These are phyloP conservation scores for Conops quadrifasciatus DNA, from an alignment of 2,888 invertebrate genomes.

Conservation along the genomic window DNA sequence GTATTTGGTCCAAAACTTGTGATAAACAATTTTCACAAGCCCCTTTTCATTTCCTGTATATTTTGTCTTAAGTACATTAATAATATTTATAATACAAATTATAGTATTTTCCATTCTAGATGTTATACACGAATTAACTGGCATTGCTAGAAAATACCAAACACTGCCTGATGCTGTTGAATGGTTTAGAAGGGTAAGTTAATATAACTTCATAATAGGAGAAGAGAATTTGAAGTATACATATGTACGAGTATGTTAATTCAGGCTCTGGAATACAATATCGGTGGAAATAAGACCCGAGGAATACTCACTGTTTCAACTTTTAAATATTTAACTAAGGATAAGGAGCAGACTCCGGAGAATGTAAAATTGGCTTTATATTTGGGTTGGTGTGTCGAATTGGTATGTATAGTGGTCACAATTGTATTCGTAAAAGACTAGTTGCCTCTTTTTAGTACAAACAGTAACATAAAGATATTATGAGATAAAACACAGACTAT, in stretches of 20 bases:
- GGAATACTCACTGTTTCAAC: slow-evolving; percentile 78
- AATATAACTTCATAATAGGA: too few species aligned
- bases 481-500: too few species aligned
- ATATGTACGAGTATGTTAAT: not conserved
- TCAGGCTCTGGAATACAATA: slow-evolving; percentile 88
- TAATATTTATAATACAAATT: too few species aligned
- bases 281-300: slow-evolving; percentile 87
- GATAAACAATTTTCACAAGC: too few species aligned
- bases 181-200: slow-evolving; percentile 78
- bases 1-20: too few species aligned
- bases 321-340: slow-evolving; percentile 76
- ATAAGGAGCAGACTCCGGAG: slow-evolving; percentile 75
- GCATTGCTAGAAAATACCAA: slow-evolving; percentile 77
- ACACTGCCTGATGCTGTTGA: slow-evolving; percentile 78
- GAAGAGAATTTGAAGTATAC: not conserved
- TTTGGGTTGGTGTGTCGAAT: slow-evolving; percentile 94
- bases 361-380: slow-evolving; percentile 82
- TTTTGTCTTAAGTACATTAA: too few species aligned
- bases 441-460: too few species aligned
- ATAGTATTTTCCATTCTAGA: too few species aligned
- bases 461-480: too few species aligned
- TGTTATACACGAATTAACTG: slow-evolving; percentile 83
- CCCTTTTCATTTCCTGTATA: too few species aligned
- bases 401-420: slow-evolving; percentile 69
- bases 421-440: not conserved